Conservation (phyloP, 1,140 invertebrate genomes). For the Meteorus sp. region DNA sequence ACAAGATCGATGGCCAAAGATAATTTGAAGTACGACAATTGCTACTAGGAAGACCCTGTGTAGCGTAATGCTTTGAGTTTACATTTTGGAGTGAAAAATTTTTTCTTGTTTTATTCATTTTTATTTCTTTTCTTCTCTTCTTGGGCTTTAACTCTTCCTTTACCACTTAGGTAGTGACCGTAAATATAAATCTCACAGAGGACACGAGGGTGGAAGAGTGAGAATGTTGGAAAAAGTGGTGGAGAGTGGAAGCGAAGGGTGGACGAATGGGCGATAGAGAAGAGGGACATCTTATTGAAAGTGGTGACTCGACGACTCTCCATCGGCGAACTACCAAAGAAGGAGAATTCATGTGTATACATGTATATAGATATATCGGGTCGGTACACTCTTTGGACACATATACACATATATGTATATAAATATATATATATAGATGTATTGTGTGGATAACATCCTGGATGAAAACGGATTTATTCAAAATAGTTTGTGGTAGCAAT, state of each 20-base stretch:
- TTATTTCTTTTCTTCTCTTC: too few species aligned
- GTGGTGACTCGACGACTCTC: not conserved
- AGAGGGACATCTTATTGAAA: too few species aligned
- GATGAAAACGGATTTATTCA: constrained; percentile 1
- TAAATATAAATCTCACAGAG: constrained; percentile 15
- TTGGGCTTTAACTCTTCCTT: constrained; percentile 1
- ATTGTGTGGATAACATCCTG: not conserved
- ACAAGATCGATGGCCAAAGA: constrained; percentile 19
- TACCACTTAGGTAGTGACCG: constrained; percentile 7
- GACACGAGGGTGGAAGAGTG: not conserved
- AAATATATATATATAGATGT: not conserved
- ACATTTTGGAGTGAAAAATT: too few species aligned
- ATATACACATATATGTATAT: not conserved
- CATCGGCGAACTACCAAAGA: not conserved
- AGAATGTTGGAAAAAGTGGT: too few species aligned
- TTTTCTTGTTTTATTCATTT: too few species aligned
- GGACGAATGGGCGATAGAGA: not conserved
- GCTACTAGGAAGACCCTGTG: too few species aligned
- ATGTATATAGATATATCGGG: not conserved
- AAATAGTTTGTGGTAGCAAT: too few species aligned
- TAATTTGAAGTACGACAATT: constrained; percentile 16
- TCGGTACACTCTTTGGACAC: too few species aligned
- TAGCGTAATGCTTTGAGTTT: too few species aligned
- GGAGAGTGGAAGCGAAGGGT: not conserved
- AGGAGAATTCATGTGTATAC: not conserved